These are phyloP conservation scores for Eidolon dupreanum DNA, from an alignment of 2,797 vertebrate species.

Conservation along the genomic window DNA sequence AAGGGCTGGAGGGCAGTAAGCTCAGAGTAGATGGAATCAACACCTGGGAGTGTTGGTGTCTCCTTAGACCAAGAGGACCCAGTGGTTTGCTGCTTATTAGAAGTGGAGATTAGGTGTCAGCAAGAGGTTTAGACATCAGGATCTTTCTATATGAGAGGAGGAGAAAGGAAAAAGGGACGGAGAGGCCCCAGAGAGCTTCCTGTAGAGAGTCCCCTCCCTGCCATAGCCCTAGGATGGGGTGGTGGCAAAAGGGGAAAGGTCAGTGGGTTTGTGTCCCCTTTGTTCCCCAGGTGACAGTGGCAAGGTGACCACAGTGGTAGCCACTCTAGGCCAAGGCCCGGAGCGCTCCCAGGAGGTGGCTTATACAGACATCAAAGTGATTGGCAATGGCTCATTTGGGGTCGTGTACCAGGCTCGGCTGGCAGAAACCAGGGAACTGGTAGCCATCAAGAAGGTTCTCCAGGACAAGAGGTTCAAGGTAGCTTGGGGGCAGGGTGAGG, in stretches of 20 bases:
- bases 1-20: neutral
- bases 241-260: conserved; percentile 15
- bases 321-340: conserved; percentile 93
- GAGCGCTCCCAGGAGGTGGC: conserved; percentile 96
- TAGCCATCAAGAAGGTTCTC: conserved; percentile 96
- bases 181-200: neutral
- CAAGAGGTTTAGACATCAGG: neutral
- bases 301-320: conserved; percentile 95
- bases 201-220: neutral
- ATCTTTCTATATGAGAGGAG: neutral
- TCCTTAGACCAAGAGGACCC: neutral
- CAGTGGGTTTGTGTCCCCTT: conserved; percentile 60
- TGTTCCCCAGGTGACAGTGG: conserved; percentile 91
- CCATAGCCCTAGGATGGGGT: neutral
- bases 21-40: neutral
- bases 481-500: neutral
- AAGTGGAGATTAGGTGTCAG: neutral
- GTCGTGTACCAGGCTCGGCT: conserved; percentile 96
- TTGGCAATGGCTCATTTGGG: conserved; percentile 95
- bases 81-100: neutral
- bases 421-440: conserved; percentile 94
- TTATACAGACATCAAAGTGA: conserved; percentile 97
- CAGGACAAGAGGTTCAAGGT: conserved; percentile 97
- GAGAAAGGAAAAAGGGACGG: neutral
- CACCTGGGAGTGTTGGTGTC: neutral